phyloP scores from a whole-genome alignment of 2,888 invertebrate genomes.

The Incurvaria masculella region DNA sequence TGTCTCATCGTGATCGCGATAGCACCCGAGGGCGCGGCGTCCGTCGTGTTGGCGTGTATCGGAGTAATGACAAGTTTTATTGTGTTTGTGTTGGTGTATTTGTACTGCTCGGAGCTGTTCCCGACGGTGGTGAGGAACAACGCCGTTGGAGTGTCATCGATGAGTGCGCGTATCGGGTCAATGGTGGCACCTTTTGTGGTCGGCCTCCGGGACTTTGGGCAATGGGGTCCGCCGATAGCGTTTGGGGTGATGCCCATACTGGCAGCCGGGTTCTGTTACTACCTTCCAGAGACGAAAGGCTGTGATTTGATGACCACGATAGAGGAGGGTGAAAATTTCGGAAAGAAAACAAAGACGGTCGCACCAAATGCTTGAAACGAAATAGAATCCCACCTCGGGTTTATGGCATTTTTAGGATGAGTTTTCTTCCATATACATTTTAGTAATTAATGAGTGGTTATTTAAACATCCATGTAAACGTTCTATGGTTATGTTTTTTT shows the following conservation, averaged over 20 bases:
- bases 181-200: slow-evolving; percentile 80
- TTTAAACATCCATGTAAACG: too few relatives aligned
- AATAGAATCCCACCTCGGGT: too few relatives aligned
- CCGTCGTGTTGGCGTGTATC: slow-evolving; percentile 63
- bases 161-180: slow-evolving; percentile 80
- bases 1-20: slow-evolving; percentile 60
- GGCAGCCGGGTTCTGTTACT: slow-evolving; percentile 60
- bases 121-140: slow-evolving; percentile 85
- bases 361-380: too few relatives aligned
- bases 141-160: slow-evolving; percentile 79
- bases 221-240: slow-evolving; percentile 67
- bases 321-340: slow-evolving; percentile 65
- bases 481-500: too few relatives aligned
- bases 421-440: too few relatives aligned
- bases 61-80: slow-evolving; percentile 80
- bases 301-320: slow-evolving; percentile 71
- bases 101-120: slow-evolving; percentile 82
- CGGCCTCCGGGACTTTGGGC: slow-evolving; percentile 46
- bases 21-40: slow-evolving; percentile 37
- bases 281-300: slow-evolving; percentile 76
- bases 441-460: too few relatives aligned
- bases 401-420: too few relatives aligned
- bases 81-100: slow-evolving; percentile 79
- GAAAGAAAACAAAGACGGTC: too few relatives aligned
- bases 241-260: slow-evolving; percentile 67